Evolutionary conservation across 2,888 invertebrate species (phyloP).

Genomic region (Idaea biselata): DNA sequence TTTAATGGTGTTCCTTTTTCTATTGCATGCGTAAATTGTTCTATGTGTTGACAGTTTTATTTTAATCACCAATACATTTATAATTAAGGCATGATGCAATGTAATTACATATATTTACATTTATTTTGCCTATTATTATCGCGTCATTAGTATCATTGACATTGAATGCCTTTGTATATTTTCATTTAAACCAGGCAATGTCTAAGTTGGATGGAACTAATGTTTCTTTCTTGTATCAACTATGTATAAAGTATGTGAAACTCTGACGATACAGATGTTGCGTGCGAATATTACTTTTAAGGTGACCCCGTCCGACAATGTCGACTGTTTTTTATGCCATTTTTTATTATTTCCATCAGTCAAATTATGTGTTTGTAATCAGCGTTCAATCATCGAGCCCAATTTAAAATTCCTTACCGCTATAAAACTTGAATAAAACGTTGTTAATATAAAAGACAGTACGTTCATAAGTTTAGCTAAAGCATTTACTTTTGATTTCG

Average conservation of each 20-base stretch:
- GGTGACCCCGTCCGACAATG: conserved; percentile 43
- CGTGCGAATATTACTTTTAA: conserved; percentile 28
- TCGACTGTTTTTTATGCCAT: conserved; percentile 29
- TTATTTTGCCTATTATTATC: background rate
- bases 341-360: conserved; percentile 27
- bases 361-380: conserved; percentile 26
- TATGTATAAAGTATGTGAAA: background rate
- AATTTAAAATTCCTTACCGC: conserved; percentile 28
- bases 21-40: background rate
- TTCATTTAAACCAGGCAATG: conserved; percentile 5
- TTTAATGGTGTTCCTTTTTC: conserved; percentile 8
- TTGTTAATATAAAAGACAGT: conserved; percentile 2
- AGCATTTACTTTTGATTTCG: background rate
- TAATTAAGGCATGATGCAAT: background rate
- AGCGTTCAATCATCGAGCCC: conserved; percentile 31
- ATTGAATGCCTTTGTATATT: background rate
- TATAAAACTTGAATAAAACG: conserved; percentile 20
- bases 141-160: background rate
- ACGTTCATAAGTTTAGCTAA: background rate
- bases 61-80: background rate
- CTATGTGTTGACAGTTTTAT: background rate
- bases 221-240: background rate
- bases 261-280: conserved; percentile 36
- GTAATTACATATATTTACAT: background rate
- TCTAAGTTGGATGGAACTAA: background rate